phyloP scores from a whole-genome alignment of 2,797 vertebrate genomes.

The Erpetoichthys calabaricus region DNA sequence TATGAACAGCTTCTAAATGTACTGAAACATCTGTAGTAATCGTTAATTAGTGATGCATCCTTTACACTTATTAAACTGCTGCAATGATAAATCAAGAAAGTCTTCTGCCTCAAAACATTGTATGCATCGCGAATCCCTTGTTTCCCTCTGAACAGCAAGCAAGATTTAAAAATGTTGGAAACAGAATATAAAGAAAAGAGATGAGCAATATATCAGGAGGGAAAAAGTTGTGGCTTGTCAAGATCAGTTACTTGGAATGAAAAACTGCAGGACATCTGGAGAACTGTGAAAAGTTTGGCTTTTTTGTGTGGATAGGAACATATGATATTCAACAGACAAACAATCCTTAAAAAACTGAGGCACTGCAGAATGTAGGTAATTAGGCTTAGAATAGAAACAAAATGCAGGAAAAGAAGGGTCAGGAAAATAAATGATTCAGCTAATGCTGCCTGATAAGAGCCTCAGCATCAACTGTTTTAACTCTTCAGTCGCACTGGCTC shows the following conservation, averaged over 20 bases:
- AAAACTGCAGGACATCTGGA: slow-evolving; percentile 7
- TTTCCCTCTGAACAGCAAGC: neutral
- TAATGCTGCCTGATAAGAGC: too few relatives aligned
- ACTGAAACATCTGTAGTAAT: too few relatives aligned
- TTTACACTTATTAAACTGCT: too few relatives aligned
- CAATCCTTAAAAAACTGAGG: neutral
- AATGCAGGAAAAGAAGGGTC: neutral
- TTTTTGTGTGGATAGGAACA: neutral
- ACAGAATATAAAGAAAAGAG: neutral
- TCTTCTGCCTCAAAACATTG: too few relatives aligned
- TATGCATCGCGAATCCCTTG: too few relatives aligned
- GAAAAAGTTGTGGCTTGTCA: slow-evolving; percentile 3
- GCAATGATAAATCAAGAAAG: too few relatives aligned
- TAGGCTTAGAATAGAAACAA: neutral
- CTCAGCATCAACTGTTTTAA: too few relatives aligned
- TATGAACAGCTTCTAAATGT: too few relatives aligned
- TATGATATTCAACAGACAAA: neutral
- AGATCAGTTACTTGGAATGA: slow-evolving; percentile 3
- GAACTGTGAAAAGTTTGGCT: neutral
- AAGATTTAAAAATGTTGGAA: neutral
- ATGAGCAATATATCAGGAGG: neutral
- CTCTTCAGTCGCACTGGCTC: too few relatives aligned
- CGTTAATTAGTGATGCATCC: too few relatives aligned
- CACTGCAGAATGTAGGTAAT: neutral
- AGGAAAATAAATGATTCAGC: too few relatives aligned